Evolutionary conservation across 1,140 invertebrate genomes (phyloP), one percentile per base, ranked within the genome.

Genomic region (Drosophila tsacasi): DNA sequence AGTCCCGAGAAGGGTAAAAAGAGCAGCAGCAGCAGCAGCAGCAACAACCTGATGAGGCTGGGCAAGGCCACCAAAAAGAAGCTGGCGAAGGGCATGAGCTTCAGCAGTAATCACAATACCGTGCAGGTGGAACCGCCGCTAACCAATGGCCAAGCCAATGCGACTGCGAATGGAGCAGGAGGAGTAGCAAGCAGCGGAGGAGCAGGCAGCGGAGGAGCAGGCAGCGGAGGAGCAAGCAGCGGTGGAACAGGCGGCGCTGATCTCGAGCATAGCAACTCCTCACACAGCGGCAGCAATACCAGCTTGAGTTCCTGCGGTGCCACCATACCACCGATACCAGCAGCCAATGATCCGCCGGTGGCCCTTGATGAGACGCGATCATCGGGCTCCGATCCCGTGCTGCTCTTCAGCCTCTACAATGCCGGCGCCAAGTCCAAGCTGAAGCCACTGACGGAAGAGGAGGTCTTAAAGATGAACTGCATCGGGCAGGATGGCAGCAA

Each of bases 391-490:
- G 42, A 46, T 35, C 54, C 60, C 1, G 82, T 93, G 25, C 57
- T 93, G 17, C 62, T 93, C 19, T 93, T 93, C 30, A 91, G 79
- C 30, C 61, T 93, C n/a, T 92, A 92, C 5, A 92, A 86, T 57
- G 78, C 77, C 8, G 91, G 80, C 2, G 86, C 85, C 6, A 90
- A 85, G 27, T 89, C 76, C 46, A 93, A 93, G 50, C 55, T 93
- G 25, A 91, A 92, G 23, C 91, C 92, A 0, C 42, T 93, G 4
- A 92, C 92, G 1, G 92, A 93, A 52, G 92, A 93, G 71, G 92
- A 93, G 57, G 78, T 93, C 5, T 37, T 93, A 3, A 93, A 93
- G 67, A 93, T 93, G 92, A 93, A 93, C 65, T 89, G 85, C 58
- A 93, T 93, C 25, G 91, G 92, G 0, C 85, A 85, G 60, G 91